Evolutionary conservation across 2,113 vertebrate genomes (phyloP), one percentile per base, ranked within the genome.

Genomic region (Hippocampus guttulatus): DNA sequence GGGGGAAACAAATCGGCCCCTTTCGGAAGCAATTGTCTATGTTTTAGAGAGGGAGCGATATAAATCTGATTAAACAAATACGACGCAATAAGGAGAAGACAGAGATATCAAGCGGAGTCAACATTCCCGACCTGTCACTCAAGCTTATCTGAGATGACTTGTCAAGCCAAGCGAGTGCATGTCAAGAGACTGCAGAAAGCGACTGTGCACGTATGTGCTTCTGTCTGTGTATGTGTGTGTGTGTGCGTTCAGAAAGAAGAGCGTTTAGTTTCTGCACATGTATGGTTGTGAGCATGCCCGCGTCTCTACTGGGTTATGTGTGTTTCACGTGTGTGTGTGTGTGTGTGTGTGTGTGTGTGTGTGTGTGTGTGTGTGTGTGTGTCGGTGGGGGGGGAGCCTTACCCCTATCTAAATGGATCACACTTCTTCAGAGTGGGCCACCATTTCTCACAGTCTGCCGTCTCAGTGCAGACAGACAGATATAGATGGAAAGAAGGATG

Each of bases 141-240:
- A 87, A 38, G 83, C 87, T 90, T 90, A 91, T 90, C 90, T 87
- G 80, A 87, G 88, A 88, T 87, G 87, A 90, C 88, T 89, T 85
- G 88, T 86, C 88, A 89, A 49, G 86, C 87, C 84, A 82, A 82
- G 87, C 75, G 75, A 87, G 84, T 86, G 79, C 80, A 76, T 81
- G 85, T 82, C 88, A 81, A 81, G 83, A 85, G 85, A 84, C 79
- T 75, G 61, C 63, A 1, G 43, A 38, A 5, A 38, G 33, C 33
- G 33, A 38, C 33, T 38, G 5, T 38, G 33, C 33, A 38, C 33
- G 33, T 38, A 38, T 38, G 33, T 6, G 5, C 33, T 38, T 38
- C 33, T 66, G 64, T 60, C 27, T 64, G 58, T 47, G 64, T 1
- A 67, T 23, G 40, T 40, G 73, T 15, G 70, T 51, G 30, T 5